Conservation (phyloP, 92 coral and sea anemone species). For the Phenganax marumi region DNA sequence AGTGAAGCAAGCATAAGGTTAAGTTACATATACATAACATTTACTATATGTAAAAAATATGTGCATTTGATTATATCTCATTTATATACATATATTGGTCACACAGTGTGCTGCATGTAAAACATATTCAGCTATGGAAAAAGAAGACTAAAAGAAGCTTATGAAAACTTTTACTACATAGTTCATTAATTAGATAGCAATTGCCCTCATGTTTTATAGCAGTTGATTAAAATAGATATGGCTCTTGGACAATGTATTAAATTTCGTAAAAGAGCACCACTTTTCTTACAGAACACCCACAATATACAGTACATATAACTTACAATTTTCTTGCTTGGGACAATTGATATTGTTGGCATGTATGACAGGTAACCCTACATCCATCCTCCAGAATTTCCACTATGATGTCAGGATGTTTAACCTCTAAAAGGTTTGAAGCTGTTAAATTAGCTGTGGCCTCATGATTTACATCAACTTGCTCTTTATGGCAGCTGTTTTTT, state of each 20-base stretch:
- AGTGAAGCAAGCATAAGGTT: not conserved
- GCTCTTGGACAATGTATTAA: not conserved
- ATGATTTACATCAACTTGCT: not conserved
- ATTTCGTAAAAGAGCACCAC: not conserved
- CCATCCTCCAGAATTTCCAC: conserved; percentile 24
- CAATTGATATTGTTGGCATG: not conserved
- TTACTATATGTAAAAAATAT: not conserved
- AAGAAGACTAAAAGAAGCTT: too few relatives aligned
- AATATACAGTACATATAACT: not conserved
- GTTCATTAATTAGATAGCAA: too few relatives aligned
- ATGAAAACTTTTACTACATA: too few relatives aligned
- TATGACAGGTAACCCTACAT: not conserved
- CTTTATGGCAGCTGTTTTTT: not conserved
- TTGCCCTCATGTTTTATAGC: too few relatives aligned
- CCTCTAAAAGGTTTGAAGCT: conserved; percentile 20
- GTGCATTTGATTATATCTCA: too few relatives aligned
- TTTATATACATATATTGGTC: too few relatives aligned
- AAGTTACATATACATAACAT: too few relatives aligned
- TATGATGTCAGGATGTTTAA: conserved; percentile 25
- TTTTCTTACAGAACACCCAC: not conserved
- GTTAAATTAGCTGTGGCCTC: not conserved
- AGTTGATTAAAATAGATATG: too few relatives aligned
- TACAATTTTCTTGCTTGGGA: conserved; percentile 9
- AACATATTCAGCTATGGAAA: not conserved
- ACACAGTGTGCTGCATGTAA: not conserved